phyloP scores from a whole-genome alignment of 2,797 vertebrate genomes.

The Cephalopachus bancanus region DNA sequence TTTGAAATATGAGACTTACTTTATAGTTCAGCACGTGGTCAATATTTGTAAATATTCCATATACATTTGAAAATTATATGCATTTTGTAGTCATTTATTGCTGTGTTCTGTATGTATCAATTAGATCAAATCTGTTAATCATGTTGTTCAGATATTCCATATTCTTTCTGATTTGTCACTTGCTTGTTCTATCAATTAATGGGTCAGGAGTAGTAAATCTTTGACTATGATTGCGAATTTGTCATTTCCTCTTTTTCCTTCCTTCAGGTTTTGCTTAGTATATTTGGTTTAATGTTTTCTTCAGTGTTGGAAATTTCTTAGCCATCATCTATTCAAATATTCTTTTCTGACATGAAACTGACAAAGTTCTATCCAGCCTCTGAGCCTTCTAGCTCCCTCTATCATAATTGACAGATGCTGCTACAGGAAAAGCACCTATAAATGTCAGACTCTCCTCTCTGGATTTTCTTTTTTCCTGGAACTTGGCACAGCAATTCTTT shows the following conservation, averaged over 20 bases:
- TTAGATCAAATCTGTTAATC: slow-evolving; percentile 7
- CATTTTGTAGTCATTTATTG: slow-evolving; percentile 12
- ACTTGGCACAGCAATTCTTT: slow-evolving; percentile 48
- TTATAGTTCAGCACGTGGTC: slow-evolving; percentile 12
- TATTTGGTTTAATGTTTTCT: slow-evolving; percentile 45
- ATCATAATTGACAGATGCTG: slow-evolving; percentile 13
- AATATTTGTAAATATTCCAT: slow-evolving; percentile 25
- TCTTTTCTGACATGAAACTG: slow-evolving; percentile 7
- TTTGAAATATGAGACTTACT: slow-evolving; percentile 53
- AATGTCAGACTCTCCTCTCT: slow-evolving; percentile 23
- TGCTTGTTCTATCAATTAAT: slow-evolving; percentile 37
- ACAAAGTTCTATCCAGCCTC: not conserved
- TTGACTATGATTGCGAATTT: slow-evolving; percentile 21
- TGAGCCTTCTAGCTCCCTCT: slow-evolving; percentile 18
- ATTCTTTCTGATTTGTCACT: not conserved
- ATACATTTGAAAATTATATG: slow-evolving; percentile 45
- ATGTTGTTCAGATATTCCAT: slow-evolving; percentile 1
- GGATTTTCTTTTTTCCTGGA: slow-evolving; percentile 43
- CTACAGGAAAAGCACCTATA: not conserved
- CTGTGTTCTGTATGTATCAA: not conserved
- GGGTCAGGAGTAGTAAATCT: not conserved
- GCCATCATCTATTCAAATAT: slow-evolving; percentile 30
- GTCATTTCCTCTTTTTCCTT: not conserved
- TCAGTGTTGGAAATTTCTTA: slow-evolving; percentile 26
- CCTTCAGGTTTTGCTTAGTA: slow-evolving; percentile 38